Percentiles rank a stretch among this genome's conserved stretches.
Evolutionary conservation across 2,888 invertebrate genomes (phyloP).

Genomic region (Archips xylosteana): DNA sequence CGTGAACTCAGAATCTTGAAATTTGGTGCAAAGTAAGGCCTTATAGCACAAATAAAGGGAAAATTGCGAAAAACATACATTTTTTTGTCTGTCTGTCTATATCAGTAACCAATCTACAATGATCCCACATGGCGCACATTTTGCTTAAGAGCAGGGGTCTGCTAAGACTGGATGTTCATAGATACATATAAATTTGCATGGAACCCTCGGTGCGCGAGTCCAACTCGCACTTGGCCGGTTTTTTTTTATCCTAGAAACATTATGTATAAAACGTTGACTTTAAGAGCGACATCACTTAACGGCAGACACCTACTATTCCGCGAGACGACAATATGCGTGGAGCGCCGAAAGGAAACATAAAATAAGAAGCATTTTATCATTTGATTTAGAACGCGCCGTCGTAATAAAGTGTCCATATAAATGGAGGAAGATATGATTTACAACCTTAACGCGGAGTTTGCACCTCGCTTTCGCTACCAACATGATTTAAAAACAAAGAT

Average conservation of each 20-base stretch:
- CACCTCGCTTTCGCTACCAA: slow-evolving; percentile 65
- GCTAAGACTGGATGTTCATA: too few species aligned
- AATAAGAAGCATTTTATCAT: slow-evolving; percentile 84
- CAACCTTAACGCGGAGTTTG: slow-evolving; percentile 71
- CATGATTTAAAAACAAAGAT: slow-evolving; percentile 65
- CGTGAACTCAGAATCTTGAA: too few species aligned
- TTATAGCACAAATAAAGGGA: too few species aligned
- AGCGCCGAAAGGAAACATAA: slow-evolving; percentile 77
- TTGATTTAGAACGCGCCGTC: slow-evolving; percentile 83
- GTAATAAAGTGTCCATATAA: slow-evolving; percentile 85
- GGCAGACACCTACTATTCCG: slow-evolving; percentile 55
- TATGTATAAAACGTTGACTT: slow-evolving; percentile 51
- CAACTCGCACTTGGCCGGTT: too few species aligned
- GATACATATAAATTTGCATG: too few species aligned
- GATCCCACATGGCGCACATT: too few species aligned
- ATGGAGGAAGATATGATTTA: slow-evolving; percentile 83
- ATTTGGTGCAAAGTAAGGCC: too few species aligned
- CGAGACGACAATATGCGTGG: slow-evolving; percentile 74
- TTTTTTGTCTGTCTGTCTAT: too few species aligned
- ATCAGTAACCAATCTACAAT: too few species aligned
- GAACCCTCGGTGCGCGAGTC: too few species aligned
- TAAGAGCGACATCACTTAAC: slow-evolving; percentile 53
- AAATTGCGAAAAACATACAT: too few species aligned
- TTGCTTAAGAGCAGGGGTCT: too few species aligned
- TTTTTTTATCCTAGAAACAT: slow-evolving; percentile 33